Conservation (phyloP, 2,797 vertebrate species). For the Rhyacichthys aspro region DNA sequence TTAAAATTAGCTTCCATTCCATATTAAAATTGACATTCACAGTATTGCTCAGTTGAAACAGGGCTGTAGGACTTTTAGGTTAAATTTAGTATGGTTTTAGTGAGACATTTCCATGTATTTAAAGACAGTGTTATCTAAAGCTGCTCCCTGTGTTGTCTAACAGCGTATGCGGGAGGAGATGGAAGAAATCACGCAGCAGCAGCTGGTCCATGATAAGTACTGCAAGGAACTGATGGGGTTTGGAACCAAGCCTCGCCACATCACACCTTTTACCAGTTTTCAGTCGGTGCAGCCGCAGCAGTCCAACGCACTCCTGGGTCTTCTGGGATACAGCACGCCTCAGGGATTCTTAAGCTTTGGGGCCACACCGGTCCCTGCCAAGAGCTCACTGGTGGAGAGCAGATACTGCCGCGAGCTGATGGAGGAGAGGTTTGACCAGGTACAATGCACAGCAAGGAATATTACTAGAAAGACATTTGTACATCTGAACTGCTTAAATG, state of each 20-base stretch:
- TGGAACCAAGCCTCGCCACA: constrained; percentile 94
- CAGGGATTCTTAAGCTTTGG: constrained; percentile 94
- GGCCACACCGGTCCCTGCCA: constrained; percentile 87
- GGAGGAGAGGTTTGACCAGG: constrained; percentile 98
- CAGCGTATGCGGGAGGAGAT: constrained; percentile 98
- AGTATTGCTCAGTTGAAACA: too few species aligned
- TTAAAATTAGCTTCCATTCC: too few species aligned
- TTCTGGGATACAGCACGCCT: constrained; percentile 92
- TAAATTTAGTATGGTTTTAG: too few species aligned
- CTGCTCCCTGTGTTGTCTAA: not conserved
- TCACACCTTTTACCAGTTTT: constrained; percentile 96
- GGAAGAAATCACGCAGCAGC: constrained; percentile 99
- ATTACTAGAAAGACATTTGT: not conserved
- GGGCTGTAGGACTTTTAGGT: too few species aligned
- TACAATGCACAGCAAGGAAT: constrained; percentile 41
- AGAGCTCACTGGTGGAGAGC: constrained; percentile 93
- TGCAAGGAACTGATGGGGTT: constrained; percentile 97
- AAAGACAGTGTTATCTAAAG: too few species aligned
- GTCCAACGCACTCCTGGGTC: constrained; percentile 93
- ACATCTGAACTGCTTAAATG: too few species aligned
- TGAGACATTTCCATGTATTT: too few species aligned
- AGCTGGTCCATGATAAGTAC: constrained; percentile 97
- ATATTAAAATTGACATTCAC: too few species aligned
- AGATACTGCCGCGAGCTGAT: constrained; percentile 96
- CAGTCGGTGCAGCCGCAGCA: constrained; percentile 96